phyloP scores from a whole-genome alignment of 2,113 vertebrate genomes.

The Equus quagga region DNA sequence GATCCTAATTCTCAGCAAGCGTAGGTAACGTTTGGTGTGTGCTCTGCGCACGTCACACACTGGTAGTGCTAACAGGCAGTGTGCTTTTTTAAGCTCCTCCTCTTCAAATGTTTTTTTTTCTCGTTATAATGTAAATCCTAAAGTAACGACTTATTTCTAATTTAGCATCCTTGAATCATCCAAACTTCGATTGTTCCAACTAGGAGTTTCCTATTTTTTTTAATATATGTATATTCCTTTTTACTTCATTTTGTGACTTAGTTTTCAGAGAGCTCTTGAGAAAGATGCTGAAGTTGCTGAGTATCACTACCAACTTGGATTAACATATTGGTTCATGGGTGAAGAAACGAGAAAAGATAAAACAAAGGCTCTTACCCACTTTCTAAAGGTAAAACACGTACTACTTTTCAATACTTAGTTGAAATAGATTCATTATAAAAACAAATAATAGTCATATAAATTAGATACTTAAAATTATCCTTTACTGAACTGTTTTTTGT shows the following conservation, averaged over 20 bases:
- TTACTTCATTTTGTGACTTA: conserved; percentile 78
- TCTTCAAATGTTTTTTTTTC: background rate
- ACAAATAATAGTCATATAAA: background rate
- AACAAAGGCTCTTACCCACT: conserved; percentile 93
- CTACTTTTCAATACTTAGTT: conserved; percentile 10
- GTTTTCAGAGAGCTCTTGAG: conserved; percentile 92
- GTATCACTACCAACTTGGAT: conserved; percentile 92
- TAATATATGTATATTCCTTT: background rate
- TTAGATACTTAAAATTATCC: background rate
- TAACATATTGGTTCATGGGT: conserved; percentile 95
- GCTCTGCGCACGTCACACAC: background rate
- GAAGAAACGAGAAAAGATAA: conserved; percentile 94
- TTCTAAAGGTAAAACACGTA: conserved; percentile 92
- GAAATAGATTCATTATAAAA: background rate
- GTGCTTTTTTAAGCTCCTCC: conserved; percentile 28
- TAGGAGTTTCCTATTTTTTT: background rate
- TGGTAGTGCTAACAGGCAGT: background rate
- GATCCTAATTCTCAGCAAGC: background rate
- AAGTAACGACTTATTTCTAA: background rate
- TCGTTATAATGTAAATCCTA: conserved; percentile 6
- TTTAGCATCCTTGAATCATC: background rate
- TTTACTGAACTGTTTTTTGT: background rate
- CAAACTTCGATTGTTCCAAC: background rate
- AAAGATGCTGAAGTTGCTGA: conserved; percentile 90
- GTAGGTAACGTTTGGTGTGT: background rate